Percentiles rank a stretch among this genome's conserved stretches.
Conservation (phyloP, 2,888 invertebrate genomes). For the Sympetrum striolatum region DNA sequence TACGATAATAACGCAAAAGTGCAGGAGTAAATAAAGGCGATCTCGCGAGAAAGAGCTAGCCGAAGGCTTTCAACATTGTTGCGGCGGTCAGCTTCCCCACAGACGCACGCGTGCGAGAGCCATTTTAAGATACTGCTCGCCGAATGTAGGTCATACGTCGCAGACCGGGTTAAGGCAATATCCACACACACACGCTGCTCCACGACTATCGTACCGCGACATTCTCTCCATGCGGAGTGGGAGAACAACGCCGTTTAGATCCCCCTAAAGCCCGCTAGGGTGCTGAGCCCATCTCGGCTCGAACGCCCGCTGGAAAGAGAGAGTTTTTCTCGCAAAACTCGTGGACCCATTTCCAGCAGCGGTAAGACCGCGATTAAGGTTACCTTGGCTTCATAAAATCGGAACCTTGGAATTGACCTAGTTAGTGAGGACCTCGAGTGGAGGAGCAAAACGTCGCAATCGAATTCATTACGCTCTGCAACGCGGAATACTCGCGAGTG, state of each 20-base stretch:
- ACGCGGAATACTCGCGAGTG: background rate
- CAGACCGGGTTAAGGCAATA: conserved; percentile 34
- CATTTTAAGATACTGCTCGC: background rate
- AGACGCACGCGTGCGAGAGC: background rate
- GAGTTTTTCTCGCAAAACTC: conserved; percentile 19
- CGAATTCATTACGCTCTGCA: background rate
- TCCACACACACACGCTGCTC: background rate
- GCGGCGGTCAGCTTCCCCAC: background rate
- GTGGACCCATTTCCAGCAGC: conserved; percentile 17
- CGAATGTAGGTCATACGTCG: conserved; percentile 18
- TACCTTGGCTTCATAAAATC: conserved; percentile 28
- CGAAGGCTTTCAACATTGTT: background rate
- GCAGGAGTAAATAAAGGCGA: too few relatives aligned
- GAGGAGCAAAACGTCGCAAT: background rate
- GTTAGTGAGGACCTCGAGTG: background rate
- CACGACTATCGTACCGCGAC: background rate
- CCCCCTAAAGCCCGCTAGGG: background rate
- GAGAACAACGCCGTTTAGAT: background rate
- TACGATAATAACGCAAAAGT: too few relatives aligned
- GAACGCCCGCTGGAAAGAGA: background rate
- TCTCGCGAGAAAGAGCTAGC: too few relatives aligned
- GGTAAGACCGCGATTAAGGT: conserved; percentile 29
- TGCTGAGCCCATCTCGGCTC: too few relatives aligned
- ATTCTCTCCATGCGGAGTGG: background rate
- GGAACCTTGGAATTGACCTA: conserved; percentile 35